Conservation (phyloP, 2,888 invertebrate species). For the Parelbella ahira region DNA sequence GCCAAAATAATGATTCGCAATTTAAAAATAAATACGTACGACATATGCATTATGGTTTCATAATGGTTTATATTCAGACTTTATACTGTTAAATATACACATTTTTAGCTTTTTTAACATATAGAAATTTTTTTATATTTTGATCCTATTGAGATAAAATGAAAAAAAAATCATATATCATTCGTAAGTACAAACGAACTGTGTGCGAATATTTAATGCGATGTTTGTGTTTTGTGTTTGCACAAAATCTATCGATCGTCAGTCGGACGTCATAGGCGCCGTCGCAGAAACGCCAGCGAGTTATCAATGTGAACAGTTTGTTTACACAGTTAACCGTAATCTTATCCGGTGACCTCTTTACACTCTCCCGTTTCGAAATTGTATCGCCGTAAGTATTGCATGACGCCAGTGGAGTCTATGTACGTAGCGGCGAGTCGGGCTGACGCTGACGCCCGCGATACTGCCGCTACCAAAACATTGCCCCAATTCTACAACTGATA, state of each 20-base stretch:
- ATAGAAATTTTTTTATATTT: no score
- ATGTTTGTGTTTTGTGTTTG: no score
- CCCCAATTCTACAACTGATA: constrained; percentile 31
- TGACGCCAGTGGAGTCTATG: constrained; percentile 29
- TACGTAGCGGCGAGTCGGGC: constrained; percentile 1
- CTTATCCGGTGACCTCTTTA: constrained; percentile 80
- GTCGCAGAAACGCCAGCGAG: constrained; percentile 71
- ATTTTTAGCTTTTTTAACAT: no score
- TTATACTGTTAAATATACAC: no score
- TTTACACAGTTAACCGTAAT: constrained; percentile 78
- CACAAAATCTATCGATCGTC: constrained; percentile 48
- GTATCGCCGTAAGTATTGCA: constrained; percentile 50
- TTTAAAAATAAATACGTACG: no score
- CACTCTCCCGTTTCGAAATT: constrained; percentile 77
- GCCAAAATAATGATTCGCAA: no score
- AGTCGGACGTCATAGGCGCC: constrained; percentile 65
- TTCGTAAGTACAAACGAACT: no score
- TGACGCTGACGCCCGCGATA: constrained; percentile 6
- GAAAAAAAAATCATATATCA: no score
- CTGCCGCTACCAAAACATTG: constrained; percentile 30
- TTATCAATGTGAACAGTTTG: constrained; percentile 79
- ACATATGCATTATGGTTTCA: no score
- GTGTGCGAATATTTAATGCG: no score
- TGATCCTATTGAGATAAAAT: no score
- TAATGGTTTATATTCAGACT: no score